Percentiles rank a stretch among this genome's conserved stretches.
Conservation (phyloP, 2,113 vertebrate genomes). For the Thryonomys swinderianus region DNA sequence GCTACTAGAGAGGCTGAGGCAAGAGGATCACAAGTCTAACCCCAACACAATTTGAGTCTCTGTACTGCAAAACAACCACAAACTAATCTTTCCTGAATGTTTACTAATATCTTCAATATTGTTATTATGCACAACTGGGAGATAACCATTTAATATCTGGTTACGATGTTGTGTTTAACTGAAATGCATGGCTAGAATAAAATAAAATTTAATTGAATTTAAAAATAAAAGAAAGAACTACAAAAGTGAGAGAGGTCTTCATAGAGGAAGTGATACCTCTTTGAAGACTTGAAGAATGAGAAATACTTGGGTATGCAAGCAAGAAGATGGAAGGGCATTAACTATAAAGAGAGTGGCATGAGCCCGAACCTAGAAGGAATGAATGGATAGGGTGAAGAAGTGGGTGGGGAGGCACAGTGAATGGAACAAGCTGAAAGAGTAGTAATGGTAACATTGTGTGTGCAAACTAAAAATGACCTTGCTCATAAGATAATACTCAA, state of each 20-base stretch:
- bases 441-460: background rate
- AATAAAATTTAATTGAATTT: background rate
- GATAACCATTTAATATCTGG: background rate
- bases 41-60: background rate
- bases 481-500: background rate
- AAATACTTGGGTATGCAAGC: background rate
- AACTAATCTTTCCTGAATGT: background rate
- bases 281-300: constrained; percentile 27
- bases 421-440: background rate
- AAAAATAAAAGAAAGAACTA: background rate
- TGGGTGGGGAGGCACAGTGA: background rate
- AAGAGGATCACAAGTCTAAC: background rate
- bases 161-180: background rate
- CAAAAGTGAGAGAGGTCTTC: background rate
- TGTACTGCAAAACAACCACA: background rate
- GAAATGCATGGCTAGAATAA: background rate
- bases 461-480: background rate
- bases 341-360: background rate
- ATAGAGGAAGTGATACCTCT: background rate
- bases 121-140: background rate
- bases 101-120: background rate
- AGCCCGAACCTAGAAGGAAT: background rate
- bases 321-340: background rate
- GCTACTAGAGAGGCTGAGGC: background rate
- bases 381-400: background rate